A percentile compares a stretch with the other conserved stretches of the same genome.
Conservation (phyloP, 2,888 invertebrate species). For the Hipparchia semele region DNA sequence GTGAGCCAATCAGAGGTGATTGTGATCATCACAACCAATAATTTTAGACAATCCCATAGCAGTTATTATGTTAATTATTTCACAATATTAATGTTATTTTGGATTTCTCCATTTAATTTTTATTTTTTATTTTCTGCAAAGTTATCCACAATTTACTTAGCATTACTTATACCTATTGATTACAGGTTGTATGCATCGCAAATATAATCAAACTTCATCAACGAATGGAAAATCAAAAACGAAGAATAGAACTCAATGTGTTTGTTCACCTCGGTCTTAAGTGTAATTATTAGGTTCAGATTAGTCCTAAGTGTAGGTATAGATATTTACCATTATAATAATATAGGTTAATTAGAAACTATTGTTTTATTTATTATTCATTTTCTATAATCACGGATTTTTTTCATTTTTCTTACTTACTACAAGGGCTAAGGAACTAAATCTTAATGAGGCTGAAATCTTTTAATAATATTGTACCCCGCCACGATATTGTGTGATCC, state of each 20-base stretch:
- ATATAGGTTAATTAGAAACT: neutral
- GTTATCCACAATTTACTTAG: neutral
- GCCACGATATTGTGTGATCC: too few species aligned
- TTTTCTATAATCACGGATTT: too few species aligned
- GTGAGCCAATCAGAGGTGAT: too few species aligned
- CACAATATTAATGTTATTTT: neutral
- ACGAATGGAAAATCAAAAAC: slow-evolving; percentile 4
- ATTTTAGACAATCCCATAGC: too few species aligned
- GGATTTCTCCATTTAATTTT: neutral
- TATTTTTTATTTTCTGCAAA: neutral
- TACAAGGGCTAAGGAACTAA: too few species aligned
- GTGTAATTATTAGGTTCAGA: neutral
- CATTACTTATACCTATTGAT: neutral
- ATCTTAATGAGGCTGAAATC: too few species aligned
- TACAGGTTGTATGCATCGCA: slow-evolving; percentile 36
- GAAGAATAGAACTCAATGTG: slow-evolving; percentile 21
- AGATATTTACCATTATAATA: neutral
- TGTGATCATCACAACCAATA: too few species aligned
- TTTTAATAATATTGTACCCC: too few species aligned
- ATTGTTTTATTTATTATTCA: neutral
- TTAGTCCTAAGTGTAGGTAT: neutral
- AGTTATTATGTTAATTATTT: too few species aligned
- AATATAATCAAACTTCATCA: slow-evolving; percentile 20
- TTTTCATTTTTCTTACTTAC: too few species aligned
- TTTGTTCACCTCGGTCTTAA: slow-evolving; percentile 1